Conservation (phyloP, 2,797 vertebrate genomes). For the Etheostoma perlongum region DNA sequence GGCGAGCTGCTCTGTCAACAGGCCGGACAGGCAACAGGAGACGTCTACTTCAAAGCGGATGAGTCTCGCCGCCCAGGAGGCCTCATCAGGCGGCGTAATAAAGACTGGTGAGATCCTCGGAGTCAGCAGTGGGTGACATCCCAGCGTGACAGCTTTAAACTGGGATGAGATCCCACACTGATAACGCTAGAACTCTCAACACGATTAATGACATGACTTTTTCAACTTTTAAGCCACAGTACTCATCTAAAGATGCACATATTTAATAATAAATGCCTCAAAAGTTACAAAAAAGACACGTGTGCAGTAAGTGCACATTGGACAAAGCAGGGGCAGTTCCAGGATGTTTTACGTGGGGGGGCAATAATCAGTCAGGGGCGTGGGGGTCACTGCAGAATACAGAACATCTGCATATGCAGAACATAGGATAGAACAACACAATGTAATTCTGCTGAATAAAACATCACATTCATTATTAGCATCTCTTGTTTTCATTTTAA, state of each 20-base stretch:
- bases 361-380: no score
- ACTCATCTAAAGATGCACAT: neutral
- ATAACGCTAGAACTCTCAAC: neutral
- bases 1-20: conserved; percentile 41
- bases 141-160: conserved; percentile 17
- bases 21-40: conserved; percentile 34
- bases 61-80: conserved; percentile 45
- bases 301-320: no score
- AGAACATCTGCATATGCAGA: no score
- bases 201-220: neutral
- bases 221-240: neutral
- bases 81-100: conserved; percentile 6
- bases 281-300: neutral
- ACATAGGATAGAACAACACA: no score
- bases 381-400: no score
- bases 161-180: conserved; percentile 11
- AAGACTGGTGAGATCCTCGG: conserved; percentile 14
- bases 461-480: no score
- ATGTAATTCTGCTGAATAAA: no score
- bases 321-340: no score
- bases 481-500: no score
- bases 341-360: no score
- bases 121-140: conserved; percentile 41
- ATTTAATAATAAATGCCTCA: neutral
- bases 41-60: conserved; percentile 48